Percentiles rank a stretch among this genome's conserved stretches.
phyloP scores from a whole-genome alignment of 2,797 vertebrate genomes.

The Notamacropus eugenii region DNA sequence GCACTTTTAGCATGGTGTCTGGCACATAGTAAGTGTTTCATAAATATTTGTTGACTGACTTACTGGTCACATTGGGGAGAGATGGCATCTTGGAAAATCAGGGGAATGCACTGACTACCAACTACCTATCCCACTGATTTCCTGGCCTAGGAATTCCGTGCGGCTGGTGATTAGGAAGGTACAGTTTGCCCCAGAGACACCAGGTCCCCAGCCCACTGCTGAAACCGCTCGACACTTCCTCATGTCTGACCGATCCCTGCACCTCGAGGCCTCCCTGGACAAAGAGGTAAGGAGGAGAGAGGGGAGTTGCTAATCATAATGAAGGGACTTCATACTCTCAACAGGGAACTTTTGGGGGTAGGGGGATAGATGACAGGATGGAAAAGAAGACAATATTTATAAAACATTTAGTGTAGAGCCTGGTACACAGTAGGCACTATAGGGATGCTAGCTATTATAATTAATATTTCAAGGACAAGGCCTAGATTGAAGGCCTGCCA shows the following conservation, averaged over 20 bases:
- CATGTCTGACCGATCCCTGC: conserved; percentile 89
- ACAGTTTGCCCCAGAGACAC: conserved; percentile 89
- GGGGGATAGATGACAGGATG: not conserved
- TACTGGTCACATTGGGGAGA: not conserved
- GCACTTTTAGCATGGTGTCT: not conserved
- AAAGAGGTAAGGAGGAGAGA: conserved; percentile 80
- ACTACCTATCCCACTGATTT: not conserved
- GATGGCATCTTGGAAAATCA: not conserved
- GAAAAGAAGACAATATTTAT: not conserved
- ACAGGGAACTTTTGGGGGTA: not conserved
- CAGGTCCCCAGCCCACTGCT: conserved; percentile 89
- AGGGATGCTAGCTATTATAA: not conserved
- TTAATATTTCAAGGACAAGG: not conserved
- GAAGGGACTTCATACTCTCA: not conserved
- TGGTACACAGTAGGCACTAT: not conserved
- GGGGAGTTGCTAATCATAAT: not conserved
- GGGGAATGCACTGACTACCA: not conserved
- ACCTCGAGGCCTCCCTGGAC: conserved; percentile 89
- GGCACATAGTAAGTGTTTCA: not conserved
- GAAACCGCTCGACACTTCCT: conserved; percentile 90
- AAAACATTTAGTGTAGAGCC: not conserved
- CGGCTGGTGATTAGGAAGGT: conserved; percentile 89
- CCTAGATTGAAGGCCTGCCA: not conserved
- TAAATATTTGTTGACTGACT: not conserved
- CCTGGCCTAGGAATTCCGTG: conserved; percentile 86